Evolutionary conservation across 2,888 invertebrate genomes (phyloP).

Genomic region (Lasioglossum leucozonium): DNA sequence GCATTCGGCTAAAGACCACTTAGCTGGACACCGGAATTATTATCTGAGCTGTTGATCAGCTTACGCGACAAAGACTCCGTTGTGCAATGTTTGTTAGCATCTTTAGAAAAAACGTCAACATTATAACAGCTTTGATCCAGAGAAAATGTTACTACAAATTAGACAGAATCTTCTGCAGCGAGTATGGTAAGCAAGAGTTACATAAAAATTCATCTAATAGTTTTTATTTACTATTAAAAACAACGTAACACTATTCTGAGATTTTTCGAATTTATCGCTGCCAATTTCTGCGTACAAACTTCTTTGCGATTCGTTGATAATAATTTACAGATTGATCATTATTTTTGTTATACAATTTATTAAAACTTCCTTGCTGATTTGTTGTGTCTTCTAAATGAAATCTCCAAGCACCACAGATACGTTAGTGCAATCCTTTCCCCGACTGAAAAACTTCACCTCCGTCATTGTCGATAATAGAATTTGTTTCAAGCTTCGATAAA

Average conservation of each 20-base stretch:
- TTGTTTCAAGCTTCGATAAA: constrained; percentile 9
- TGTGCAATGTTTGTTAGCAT: neutral
- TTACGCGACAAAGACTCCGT: neutral
- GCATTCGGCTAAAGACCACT: neutral
- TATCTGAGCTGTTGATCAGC: constrained; percentile 1
- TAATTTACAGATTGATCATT: too few relatives aligned
- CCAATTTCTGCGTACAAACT: neutral
- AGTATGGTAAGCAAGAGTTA: too few relatives aligned
- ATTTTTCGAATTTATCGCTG: too few relatives aligned
- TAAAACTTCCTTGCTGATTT: neutral
- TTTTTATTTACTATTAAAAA: too few relatives aligned
- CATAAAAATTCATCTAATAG: too few relatives aligned
- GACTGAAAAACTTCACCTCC: neutral
- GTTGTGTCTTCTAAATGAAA: neutral
- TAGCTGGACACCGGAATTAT: neutral
- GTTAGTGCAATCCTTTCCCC: neutral
- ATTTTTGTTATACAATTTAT: neutral
- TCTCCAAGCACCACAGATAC: neutral
- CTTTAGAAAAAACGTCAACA: neutral
- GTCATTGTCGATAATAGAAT: neutral
- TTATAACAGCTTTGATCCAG: neutral
- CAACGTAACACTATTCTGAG: too few relatives aligned
- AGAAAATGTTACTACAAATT: neutral
- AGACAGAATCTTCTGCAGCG: neutral
- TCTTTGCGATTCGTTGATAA: neutral